These are phyloP conservation scores for Oegoconia quadripuncta DNA, from an alignment of 2,888 invertebrate species.

Conservation along the genomic window DNA sequence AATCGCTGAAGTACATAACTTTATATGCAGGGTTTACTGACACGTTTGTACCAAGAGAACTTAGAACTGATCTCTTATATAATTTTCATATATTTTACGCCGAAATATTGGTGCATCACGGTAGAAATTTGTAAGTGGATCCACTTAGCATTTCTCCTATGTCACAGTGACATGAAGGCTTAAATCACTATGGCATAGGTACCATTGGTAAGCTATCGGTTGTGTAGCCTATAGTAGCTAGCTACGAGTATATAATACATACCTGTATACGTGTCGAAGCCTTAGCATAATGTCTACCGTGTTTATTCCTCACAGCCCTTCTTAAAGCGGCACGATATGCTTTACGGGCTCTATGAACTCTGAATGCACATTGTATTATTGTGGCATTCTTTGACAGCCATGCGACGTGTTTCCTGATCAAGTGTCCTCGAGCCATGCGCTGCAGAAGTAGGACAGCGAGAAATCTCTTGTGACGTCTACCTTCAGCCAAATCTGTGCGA, in stretches of 20 bases:
- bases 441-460: constrained; percentile 52
- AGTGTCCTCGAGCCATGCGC: constrained; percentile 50
- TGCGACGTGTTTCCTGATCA: constrained; percentile 57
- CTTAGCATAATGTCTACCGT: constrained; percentile 47
- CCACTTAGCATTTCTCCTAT: too few species aligned
- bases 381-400: constrained; percentile 57
- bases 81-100: too few species aligned
- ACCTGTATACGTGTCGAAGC: constrained; percentile 64
- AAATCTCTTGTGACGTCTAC: constrained; percentile 40
- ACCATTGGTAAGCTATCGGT: too few species aligned
- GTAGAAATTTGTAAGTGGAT: too few species aligned
- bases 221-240: background rate
- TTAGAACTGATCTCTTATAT: too few species aligned
- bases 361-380: constrained; percentile 62
- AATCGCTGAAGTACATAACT: too few species aligned
- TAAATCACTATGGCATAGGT: too few species aligned
- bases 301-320: constrained; percentile 53
- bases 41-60: too few species aligned
- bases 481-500: constrained; percentile 45
- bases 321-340: constrained; percentile 48
- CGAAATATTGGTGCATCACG: too few species aligned
- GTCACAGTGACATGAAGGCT: too few species aligned
- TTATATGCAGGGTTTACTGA: too few species aligned
- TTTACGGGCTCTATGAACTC: constrained; percentile 50
- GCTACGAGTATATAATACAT: constrained; percentile 7